Conservation (phyloP, 1,140 invertebrate species). For the Drosophila cardini region DNA sequence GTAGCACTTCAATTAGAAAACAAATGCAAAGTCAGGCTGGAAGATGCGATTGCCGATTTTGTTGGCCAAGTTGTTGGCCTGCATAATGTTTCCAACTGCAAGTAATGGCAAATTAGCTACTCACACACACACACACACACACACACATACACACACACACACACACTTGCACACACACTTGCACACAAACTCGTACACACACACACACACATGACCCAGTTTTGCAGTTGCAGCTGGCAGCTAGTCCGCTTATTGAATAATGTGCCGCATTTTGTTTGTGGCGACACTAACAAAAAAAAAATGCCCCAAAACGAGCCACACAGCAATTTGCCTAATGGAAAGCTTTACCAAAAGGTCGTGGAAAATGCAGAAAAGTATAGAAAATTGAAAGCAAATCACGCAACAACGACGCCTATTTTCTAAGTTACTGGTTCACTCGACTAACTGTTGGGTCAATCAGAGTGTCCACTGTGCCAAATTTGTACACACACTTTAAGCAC, state of each 20-base stretch:
- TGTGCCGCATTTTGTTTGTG: conserved; percentile 58
- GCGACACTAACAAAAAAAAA: conserved; percentile 25
- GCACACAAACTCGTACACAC: conserved; percentile 6
- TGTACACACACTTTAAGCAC: not conserved
- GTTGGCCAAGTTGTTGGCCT: conserved; percentile 4
- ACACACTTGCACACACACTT: conserved; percentile 12
- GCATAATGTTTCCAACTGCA: conserved; percentile 29
- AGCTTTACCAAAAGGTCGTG: conserved; percentile 31
- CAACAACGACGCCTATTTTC: conserved; percentile 11
- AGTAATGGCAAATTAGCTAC: conserved; percentile 45
- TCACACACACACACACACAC: conserved; percentile 13
- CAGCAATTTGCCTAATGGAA: conserved; percentile 78
- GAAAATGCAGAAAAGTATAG: conserved; percentile 19
- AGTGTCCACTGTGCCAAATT: conserved; percentile 8
- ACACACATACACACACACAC: not conserved
- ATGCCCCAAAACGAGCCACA: conserved; percentile 22
- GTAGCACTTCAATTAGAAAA: conserved; percentile 19
- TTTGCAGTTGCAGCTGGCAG: conserved; percentile 22
- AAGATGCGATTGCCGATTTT: conserved; percentile 14
- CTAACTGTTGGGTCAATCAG: not conserved
- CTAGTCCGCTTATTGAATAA: conserved; percentile 69
- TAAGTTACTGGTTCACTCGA: conserved; percentile 63
- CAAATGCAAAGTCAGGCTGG: conserved; percentile 14
- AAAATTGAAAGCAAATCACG: conserved; percentile 23
- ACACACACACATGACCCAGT: conserved; percentile 22